These are phyloP conservation scores for Neoniphon sammara DNA, from an alignment of 2,797 vertebrate species.

Conservation along the genomic window DNA sequence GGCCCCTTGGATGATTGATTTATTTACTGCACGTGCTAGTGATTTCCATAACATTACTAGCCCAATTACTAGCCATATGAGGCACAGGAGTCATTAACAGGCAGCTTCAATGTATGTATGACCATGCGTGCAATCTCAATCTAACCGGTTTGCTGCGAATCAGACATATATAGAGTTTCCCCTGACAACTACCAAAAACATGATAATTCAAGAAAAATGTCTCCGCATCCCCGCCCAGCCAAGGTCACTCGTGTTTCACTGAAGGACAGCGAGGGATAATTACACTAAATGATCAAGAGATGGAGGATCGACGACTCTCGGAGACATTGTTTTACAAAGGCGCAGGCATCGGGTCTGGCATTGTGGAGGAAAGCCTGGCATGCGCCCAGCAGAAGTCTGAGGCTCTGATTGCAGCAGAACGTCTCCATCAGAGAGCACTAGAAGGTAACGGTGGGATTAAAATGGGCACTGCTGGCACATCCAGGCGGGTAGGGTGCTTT, in stretches of 20 bases:
- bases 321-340: slow-evolving; percentile 66
- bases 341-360: slow-evolving; percentile 51
- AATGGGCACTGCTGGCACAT: slow-evolving; percentile 85
- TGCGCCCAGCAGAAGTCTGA: slow-evolving; percentile 78
- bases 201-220: slow-evolving; percentile 12
- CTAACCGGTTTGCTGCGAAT: neutral
- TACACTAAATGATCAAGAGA: slow-evolving; percentile 46
- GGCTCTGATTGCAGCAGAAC: slow-evolving; percentile 76
- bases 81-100: slow-evolving; percentile 64
- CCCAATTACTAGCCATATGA: slow-evolving; percentile 75
- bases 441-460: slow-evolving; percentile 82
- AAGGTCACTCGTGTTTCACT: slow-evolving; percentile 42
- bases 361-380: slow-evolving; percentile 77
- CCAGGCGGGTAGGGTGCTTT: slow-evolving; percentile 77
- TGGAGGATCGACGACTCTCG: slow-evolving; percentile 46
- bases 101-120: slow-evolving; percentile 55
- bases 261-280: slow-evolving; percentile 25
- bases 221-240: slow-evolving; percentile 15
- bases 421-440: slow-evolving; percentile 84
- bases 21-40: slow-evolving; percentile 81
- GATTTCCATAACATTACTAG: slow-evolving; percentile 81
- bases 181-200: neutral
- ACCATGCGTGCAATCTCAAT: slow-evolving; percentile 30
- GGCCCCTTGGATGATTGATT: slow-evolving; percentile 85
- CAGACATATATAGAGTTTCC: no score